Evolutionary conservation across 2,888 invertebrate genomes (phyloP), one percentile per base, ranked within the genome.

Genomic region (Erebia palarica): DNA sequence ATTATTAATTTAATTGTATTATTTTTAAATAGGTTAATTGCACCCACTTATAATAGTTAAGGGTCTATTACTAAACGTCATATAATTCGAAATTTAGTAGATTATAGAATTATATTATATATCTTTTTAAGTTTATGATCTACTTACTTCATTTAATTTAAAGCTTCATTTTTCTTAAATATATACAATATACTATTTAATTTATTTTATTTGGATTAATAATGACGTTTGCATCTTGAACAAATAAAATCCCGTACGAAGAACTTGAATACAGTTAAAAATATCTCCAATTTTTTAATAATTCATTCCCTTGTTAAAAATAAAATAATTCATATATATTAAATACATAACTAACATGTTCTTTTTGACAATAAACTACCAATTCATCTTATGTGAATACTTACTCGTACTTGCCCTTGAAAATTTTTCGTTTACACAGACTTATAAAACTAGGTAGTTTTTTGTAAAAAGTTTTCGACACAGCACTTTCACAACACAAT

Each of bases 1-100:
- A 49, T 71, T 36, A 70, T 68, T 69, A 47, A 66, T 68, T 63
- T 67, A 57, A 68, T 71, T 70, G 59, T 66, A 53, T 70, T 55
- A 69, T 60, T 36, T n/a, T 57, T 18, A 57, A 21, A n/a, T 55
- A 55, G 16, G 16, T 55, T 16, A 16, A 53, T n/a, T 53, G 16
- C 16, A 8, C n/a, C 16, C 11, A 47, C 47, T 11, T 13, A 3
- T 47, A 11, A 11, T 13, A 11, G 47, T 11, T 49, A 14, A 14
- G 14, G 13, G 14, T 14, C 49, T 49, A 14, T 49, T 49, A 13
- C 14, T 49, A 51, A 51, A 51, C 14, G 14, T 51, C 2, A 9
- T 53, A 53, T 9, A 16, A 5, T 14, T 5, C 14, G 7, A 36
- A 36, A 36, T 36, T 36, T 36, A 7, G 36, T 36, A 36, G 36